phyloP scores from a whole-genome alignment of 2,797 vertebrate genomes.

The Simalia tracyae region DNA sequence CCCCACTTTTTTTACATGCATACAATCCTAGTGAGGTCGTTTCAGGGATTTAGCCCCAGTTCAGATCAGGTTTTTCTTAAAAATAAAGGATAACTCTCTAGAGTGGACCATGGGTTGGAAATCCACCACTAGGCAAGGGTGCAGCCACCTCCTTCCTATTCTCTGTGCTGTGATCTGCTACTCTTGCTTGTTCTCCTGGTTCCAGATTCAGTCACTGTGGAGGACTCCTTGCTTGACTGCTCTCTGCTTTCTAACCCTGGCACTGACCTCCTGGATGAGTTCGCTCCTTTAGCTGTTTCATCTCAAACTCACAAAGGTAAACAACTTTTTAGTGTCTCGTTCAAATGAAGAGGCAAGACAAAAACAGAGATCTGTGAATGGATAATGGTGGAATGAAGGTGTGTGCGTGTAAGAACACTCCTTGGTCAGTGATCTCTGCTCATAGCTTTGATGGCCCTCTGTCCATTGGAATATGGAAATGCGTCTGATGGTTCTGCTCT shows the following conservation, averaged over 20 bases:
- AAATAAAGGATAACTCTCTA: neutral
- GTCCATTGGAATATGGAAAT: neutral
- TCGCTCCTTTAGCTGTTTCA: slow-evolving; percentile 84
- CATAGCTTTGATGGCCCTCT: neutral
- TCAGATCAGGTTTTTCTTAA: neutral
- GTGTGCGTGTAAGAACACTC: neutral
- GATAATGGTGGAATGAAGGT: neutral
- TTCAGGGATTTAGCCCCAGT: neutral
- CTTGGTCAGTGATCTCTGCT: neutral
- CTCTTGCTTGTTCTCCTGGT: slow-evolving; percentile 50
- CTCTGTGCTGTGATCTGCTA: slow-evolving; percentile 67
- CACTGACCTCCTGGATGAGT: slow-evolving; percentile 85
- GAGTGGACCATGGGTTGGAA: neutral
- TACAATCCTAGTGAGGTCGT: too few species aligned
- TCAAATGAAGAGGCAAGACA: neutral
- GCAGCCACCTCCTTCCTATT: slow-evolving; percentile 15
- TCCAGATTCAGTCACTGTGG: slow-evolving; percentile 89
- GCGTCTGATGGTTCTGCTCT: too few species aligned
- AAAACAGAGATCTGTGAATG: neutral
- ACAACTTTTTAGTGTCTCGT: slow-evolving; percentile 15
- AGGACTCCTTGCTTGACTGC: slow-evolving; percentile 90
- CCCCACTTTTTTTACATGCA: neutral
- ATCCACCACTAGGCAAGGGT: fast-evolving
- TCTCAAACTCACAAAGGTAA: slow-evolving; percentile 89
- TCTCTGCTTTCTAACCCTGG: slow-evolving; percentile 90